Evolutionary conservation across 2,113 vertebrate genomes (phyloP).

Genomic region (Eolophus roseicapilla): DNA sequence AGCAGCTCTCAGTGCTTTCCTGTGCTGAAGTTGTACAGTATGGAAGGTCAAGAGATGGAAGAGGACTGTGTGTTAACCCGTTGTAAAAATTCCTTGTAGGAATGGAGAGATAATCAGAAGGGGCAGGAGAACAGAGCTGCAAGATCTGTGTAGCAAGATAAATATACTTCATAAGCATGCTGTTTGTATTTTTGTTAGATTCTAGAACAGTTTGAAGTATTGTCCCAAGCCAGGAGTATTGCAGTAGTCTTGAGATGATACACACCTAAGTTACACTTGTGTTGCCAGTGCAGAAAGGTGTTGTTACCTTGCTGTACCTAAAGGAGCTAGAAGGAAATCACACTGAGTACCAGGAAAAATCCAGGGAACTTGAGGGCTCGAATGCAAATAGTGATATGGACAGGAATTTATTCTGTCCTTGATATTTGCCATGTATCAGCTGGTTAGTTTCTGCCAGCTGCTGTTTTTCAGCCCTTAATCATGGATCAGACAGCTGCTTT

Average conservation of each 20-base stretch:
- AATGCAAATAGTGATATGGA: neutral
- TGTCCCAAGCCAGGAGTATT: neutral
- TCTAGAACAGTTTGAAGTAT: neutral
- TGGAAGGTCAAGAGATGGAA: neutral
- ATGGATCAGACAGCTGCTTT: neutral
- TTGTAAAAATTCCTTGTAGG: neutral
- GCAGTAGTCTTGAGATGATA: neutral
- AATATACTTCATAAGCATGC: neutral
- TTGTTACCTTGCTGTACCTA: neutral
- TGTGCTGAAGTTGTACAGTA: neutral
- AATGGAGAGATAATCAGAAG: neutral
- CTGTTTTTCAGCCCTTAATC: neutral
- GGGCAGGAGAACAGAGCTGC: neutral
- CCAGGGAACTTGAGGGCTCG: neutral
- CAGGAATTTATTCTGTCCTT: neutral
- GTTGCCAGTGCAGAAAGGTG: neutral
- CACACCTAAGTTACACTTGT: accelerated
- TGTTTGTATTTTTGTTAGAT: neutral
- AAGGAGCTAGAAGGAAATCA: neutral
- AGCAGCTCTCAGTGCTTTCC: neutral
- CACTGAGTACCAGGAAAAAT: neutral
- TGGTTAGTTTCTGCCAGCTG: neutral
- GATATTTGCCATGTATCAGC: neutral
- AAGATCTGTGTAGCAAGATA: neutral
- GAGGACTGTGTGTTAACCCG: neutral